Percentiles rank a stretch among this genome's conserved stretches.
Conservation (phyloP, 2,113 vertebrate species). For the Isichthys henryi region DNA sequence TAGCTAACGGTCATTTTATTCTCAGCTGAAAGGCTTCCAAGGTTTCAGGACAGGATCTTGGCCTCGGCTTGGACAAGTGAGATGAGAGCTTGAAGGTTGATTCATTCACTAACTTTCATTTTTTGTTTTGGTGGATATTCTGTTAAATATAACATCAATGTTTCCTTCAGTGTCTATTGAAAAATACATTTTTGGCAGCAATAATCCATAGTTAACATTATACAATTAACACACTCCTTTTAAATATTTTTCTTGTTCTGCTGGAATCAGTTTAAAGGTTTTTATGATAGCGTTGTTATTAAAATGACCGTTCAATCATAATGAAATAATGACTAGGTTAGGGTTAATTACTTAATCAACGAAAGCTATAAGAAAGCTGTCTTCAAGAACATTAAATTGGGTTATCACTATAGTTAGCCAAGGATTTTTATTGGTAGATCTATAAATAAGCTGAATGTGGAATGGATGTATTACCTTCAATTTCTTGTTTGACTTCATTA, state of each 20-base stretch:
- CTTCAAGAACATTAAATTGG: background rate
- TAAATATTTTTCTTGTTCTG: background rate
- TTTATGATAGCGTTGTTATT: background rate
- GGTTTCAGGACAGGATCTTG: background rate
- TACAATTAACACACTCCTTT: background rate
- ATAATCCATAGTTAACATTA: background rate
- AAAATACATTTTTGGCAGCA: background rate
- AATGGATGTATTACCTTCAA: background rate
- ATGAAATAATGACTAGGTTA: background rate
- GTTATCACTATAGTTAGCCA: background rate
- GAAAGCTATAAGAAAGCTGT: background rate
- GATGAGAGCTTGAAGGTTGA: background rate
- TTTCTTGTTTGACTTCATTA: background rate
- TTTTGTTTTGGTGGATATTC: background rate
- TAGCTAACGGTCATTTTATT: background rate
- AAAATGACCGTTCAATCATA: background rate
- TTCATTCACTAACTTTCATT: background rate
- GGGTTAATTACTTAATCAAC: background rate
- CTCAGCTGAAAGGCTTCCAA: background rate
- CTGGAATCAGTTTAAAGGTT: background rate
- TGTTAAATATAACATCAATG: background rate
- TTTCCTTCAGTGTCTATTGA: background rate
- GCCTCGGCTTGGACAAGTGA: background rate
- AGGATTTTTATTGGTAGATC: background rate
- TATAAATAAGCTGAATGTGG: background rate